phyloP scores from a whole-genome alignment of 1,140 invertebrate genomes.

The Aricia agestis region DNA sequence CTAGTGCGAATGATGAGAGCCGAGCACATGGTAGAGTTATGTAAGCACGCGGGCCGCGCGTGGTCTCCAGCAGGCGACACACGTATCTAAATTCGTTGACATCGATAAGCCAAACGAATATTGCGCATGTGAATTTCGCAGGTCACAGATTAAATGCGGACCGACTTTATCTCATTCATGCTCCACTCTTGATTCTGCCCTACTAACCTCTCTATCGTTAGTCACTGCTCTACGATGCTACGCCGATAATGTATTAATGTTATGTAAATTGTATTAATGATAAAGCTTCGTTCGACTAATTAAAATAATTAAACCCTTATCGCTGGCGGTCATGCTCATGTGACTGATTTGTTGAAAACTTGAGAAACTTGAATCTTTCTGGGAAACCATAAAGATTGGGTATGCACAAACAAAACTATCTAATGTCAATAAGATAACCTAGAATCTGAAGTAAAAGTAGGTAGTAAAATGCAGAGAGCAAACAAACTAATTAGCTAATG shows the following conservation, averaged over 20 bases:
- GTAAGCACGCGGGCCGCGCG: constrained; percentile 28
- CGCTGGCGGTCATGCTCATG: too few species aligned
- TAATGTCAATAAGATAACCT: not conserved
- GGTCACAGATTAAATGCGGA: constrained; percentile 27
- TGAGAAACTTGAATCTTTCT: not conserved
- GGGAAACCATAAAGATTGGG: not conserved
- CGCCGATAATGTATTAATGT: constrained; percentile 26
- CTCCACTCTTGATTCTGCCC: constrained; percentile 26
- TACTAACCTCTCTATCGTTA: constrained; percentile 55
- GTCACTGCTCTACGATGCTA: constrained; percentile 22
- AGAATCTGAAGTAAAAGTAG: not conserved
- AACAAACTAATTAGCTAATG: not conserved
- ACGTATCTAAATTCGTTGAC: constrained; percentile 21
- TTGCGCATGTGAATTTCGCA: constrained; percentile 22
- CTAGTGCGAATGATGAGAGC: constrained; percentile 23
- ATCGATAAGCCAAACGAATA: constrained; percentile 23
- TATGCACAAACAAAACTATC: not conserved
- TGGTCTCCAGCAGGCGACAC: constrained; percentile 20
- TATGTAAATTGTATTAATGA: constrained; percentile 27
- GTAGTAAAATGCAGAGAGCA: not conserved
- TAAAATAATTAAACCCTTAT: constrained; percentile 10
- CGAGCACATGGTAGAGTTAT: not conserved
- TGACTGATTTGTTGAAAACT: not conserved
- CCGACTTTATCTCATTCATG: constrained; percentile 29
- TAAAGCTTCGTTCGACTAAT: constrained; percentile 15